Evolutionary conservation across 53 echinoderm and acorn worm species (phyloP).

Genomic region (Glandiceps talaboti): DNA sequence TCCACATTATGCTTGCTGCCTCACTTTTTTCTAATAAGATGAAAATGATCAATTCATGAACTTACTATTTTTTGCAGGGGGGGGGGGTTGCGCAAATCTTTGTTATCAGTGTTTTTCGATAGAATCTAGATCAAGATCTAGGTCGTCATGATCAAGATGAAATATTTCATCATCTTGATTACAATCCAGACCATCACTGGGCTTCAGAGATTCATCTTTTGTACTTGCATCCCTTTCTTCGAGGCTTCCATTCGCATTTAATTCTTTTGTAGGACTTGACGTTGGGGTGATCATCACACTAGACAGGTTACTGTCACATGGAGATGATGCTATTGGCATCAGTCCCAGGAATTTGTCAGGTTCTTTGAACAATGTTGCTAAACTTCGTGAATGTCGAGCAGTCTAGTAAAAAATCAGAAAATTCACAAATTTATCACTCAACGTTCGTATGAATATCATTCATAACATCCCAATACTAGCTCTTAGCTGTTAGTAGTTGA

Average conservation of each 20-base stretch:
- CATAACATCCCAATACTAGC: too few species aligned
- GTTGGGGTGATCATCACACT: slow-evolving; percentile 96
- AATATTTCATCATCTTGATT: slow-evolving; percentile 49
- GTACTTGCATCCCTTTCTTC: neutral
- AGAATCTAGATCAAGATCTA: slow-evolving; percentile 74
- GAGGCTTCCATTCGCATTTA: slow-evolving; percentile 18
- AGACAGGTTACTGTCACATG: slow-evolving; percentile 60
- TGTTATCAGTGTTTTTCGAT: slow-evolving; percentile 70
- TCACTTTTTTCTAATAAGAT: too few species aligned
- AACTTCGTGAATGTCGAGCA: neutral
- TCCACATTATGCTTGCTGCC: too few species aligned
- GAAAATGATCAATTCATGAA: too few species aligned
- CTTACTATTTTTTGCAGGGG: too few species aligned
- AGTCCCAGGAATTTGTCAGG: slow-evolving; percentile 36
- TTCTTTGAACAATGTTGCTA: neutral
- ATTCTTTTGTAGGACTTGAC: slow-evolving; percentile 79
- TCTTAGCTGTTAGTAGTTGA: too few species aligned
- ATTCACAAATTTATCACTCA: too few species aligned
- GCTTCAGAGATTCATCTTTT: slow-evolving; percentile 6
- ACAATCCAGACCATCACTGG: slow-evolving; percentile 27
- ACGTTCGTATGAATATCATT: too few species aligned
- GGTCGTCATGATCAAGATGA: slow-evolving; percentile 50
- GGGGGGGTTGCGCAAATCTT: too few species aligned
- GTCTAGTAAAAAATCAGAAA: neutral
- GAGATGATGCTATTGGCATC: slow-evolving; percentile 81